These are phyloP conservation scores for Phortica okadai DNA, from an alignment of 2,888 invertebrate genomes.

Conservation along the genomic window DNA sequence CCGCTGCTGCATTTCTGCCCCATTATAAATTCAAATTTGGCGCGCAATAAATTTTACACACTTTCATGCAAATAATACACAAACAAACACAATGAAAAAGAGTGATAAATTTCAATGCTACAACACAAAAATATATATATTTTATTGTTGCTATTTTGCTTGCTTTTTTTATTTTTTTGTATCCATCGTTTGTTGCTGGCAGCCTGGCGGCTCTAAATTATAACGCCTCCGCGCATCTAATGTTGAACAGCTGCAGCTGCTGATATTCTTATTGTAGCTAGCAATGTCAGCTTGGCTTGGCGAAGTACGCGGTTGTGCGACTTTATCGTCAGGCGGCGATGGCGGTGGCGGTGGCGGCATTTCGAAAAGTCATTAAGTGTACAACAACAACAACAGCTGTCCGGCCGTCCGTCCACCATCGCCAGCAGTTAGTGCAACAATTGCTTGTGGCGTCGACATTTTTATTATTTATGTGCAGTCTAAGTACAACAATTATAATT, in stretches of 20 bases:
- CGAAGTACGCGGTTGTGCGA: too few relatives aligned
- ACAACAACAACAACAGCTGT: background rate
- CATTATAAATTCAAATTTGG: constrained; percentile 74
- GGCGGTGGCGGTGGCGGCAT: too few relatives aligned
- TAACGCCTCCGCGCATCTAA: constrained; percentile 9
- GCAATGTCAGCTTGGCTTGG: background rate
- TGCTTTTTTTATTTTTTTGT: background rate
- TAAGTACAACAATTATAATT: constrained; percentile 16
- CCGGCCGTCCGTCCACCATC: background rate
- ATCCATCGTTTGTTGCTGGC: background rate
- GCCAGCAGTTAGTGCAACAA: constrained; percentile 44
- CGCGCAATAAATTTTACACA: constrained; percentile 65
- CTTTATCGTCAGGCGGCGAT: too few relatives aligned
- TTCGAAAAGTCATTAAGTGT: too few relatives aligned
- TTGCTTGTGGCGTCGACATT: constrained; percentile 60
- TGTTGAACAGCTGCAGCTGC: constrained; percentile 27
- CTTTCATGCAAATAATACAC: constrained; percentile 22
- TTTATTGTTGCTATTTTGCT: background rate
- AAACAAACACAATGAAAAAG: background rate
- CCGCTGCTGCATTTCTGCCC: constrained; percentile 58
- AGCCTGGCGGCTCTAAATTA: constrained; percentile 17
- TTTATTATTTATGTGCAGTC: constrained; percentile 64
- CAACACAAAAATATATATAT: background rate
- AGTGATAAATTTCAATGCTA: constrained; percentile 1
- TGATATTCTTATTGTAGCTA: constrained; percentile 19